These are phyloP conservation scores for Muschampia plurimacula DNA, from an alignment of 2,888 invertebrate species.

Conservation along the genomic window DNA sequence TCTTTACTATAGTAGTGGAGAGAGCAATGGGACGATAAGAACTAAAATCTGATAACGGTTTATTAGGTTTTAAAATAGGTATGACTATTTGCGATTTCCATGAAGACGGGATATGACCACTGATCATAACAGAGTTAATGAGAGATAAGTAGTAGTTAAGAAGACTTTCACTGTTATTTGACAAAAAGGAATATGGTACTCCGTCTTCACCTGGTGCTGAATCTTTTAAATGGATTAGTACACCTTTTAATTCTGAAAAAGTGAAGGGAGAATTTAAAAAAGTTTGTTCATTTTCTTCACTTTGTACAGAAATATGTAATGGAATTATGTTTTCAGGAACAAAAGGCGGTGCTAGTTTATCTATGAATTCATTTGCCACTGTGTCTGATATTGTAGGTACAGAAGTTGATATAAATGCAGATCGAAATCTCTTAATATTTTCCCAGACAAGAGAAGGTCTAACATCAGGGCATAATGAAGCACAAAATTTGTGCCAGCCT, in stretches of 20 bases:
- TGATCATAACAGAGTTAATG: conserved; percentile 4
- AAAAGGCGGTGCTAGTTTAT: neutral
- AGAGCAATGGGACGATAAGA: neutral
- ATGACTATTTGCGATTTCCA: neutral
- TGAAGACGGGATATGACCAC: neutral
- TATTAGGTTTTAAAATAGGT: neutral
- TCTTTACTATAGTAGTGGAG: neutral
- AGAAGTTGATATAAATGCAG: conserved; percentile 1
- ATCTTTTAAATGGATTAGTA: neutral
- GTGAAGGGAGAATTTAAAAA: neutral
- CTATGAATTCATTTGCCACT: neutral
- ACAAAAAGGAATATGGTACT: neutral
- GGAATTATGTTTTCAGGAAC: neutral
- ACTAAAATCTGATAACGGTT: neutral
- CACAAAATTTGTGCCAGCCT: conserved; percentile 2
- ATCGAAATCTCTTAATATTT: neutral
- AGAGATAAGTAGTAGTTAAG: conserved; percentile 10
- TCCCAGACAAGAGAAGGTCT: conserved; percentile 4
- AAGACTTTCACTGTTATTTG: neutral
- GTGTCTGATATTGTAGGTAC: neutral
- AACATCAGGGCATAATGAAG: neutral
- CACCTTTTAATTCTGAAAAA: neutral
- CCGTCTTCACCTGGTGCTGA: neutral
- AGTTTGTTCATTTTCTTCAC: neutral
- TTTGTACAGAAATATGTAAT: neutral